Percentiles rank a stretch among this genome's conserved stretches.
Evolutionary conservation across 2,113 vertebrate species (phyloP).

Genomic region (Chelonoidis abingdonii): DNA sequence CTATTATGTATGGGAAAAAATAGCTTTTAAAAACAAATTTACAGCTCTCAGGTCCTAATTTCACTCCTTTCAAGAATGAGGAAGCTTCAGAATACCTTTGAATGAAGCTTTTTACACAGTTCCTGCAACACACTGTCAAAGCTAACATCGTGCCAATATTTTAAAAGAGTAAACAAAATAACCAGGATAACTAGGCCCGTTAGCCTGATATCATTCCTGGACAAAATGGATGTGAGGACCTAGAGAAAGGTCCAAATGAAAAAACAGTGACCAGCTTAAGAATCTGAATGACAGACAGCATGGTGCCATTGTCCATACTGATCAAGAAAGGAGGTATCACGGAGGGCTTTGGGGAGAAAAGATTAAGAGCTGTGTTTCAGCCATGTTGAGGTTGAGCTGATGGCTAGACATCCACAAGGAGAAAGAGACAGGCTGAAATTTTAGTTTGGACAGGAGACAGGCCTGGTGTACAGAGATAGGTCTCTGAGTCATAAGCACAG

Average conservation of each 20-base stretch:
- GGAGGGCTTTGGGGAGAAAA: background rate
- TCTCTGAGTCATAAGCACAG: too few species aligned
- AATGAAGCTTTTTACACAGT: constrained; percentile 21
- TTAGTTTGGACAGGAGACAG: too few species aligned
- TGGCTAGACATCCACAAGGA: too few species aligned
- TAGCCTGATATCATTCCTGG: too few species aligned
- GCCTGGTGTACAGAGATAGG: too few species aligned
- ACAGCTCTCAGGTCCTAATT: constrained; percentile 8
- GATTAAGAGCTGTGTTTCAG: background rate
- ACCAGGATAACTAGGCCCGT: background rate
- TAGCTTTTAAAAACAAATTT: background rate
- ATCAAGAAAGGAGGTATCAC: background rate
- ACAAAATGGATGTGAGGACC: background rate
- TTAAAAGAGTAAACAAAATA: background rate
- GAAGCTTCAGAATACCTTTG: constrained; percentile 17
- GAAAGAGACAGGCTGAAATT: too few species aligned
- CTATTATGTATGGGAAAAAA: background rate
- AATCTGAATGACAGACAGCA: background rate
- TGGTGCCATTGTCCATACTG: background rate
- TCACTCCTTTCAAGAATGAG: constrained; percentile 49
- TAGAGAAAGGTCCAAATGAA: background rate
- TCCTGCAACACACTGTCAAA: constrained; percentile 16
- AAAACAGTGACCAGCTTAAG: background rate
- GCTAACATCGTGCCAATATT: background rate
- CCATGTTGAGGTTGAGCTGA: too few species aligned